Evolutionary conservation across 1,140 invertebrate species (phyloP), one percentile per base, ranked within the genome.

Genomic region (Nebria ingens): DNA sequence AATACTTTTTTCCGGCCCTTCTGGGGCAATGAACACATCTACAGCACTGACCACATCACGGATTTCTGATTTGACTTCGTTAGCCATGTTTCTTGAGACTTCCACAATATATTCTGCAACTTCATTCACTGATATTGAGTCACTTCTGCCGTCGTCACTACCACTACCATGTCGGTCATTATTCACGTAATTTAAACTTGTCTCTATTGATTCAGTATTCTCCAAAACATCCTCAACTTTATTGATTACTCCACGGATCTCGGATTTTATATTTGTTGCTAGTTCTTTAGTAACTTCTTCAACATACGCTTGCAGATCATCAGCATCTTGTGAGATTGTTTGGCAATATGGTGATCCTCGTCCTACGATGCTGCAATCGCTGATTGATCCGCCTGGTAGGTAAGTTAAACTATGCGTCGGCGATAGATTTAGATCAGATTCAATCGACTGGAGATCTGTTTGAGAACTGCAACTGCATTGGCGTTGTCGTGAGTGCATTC

Each of bases 191-290:
- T 49, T 52, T 50, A 29, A 4, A 29, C 53, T 19, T 15, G 11
- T 19, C 29, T 53, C 42, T 58, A 53, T 11, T 19, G 54, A 64
- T 57, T 80, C 78, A 1, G 77, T 79, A 63, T 85, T 84, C 20
- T 84, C 85, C 2, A 87, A 65, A 22, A 83, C 84, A 66, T 87
- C 84, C 58, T 86, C 84, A 0, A 89, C 86, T 67, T 82, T 82
- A 0, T 82, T 85, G 53, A 88, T 88, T 0, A 89, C 85, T 69
- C 83, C 85, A 1, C 86, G 72, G 19, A 89, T 85, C 74, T 88
- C 86, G 2, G 85, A 88, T 66, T 88, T 89, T 6, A 89, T 85
- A 69, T 87, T 86, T 4, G 84, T 86, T 0, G 85, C 85, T 49
- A 88, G 70, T 72, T 87, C 84, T 71, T 82, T 84, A 0, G 85